A percentile compares a stretch with the other conserved stretches of the same genome.
phyloP scores from a whole-genome alignment of 2,888 invertebrate genomes.

The Eilema griseolum region DNA sequence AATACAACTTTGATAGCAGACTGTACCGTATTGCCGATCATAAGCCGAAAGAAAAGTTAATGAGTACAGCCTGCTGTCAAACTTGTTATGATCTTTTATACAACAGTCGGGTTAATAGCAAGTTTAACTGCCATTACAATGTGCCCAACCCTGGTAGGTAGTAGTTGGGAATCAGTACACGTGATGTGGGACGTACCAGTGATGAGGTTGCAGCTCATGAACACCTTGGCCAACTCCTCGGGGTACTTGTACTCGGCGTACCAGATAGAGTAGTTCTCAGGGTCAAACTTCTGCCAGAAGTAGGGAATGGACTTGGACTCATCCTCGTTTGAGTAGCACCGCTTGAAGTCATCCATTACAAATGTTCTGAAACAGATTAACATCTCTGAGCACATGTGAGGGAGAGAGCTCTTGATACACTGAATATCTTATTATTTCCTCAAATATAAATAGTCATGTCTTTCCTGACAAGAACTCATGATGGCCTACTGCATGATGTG shows the following conservation, averaged over 20 bases:
- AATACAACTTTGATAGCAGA: too few relatives aligned
- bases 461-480: neutral
- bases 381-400: neutral
- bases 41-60: too few relatives aligned
- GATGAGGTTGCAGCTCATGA: slow-evolving; percentile 99
- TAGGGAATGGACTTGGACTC: slow-evolving; percentile 97
- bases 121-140: too few relatives aligned
- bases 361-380: slow-evolving; percentile 89
- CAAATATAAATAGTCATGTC: neutral
- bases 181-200: slow-evolving; percentile 86
- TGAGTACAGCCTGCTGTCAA: too few relatives aligned
- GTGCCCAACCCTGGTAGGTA: too few relatives aligned
- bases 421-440: neutral
- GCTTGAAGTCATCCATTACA: slow-evolving; percentile 98
- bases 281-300: slow-evolving; percentile 99
- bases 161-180: neutral
- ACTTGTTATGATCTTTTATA: too few relatives aligned
- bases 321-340: slow-evolving; percentile 98
- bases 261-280: slow-evolving; percentile 99
- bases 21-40: too few relatives aligned
- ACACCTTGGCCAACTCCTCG: slow-evolving; percentile 95
- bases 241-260: slow-evolving; percentile 98
- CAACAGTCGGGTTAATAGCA: too few relatives aligned
- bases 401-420: neutral
- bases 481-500: too few relatives aligned